Evolutionary conservation across 1,140 invertebrate genomes (phyloP), one percentile per base, ranked within the genome.

Genomic region (Polypedilum vanderplanki): DNA sequence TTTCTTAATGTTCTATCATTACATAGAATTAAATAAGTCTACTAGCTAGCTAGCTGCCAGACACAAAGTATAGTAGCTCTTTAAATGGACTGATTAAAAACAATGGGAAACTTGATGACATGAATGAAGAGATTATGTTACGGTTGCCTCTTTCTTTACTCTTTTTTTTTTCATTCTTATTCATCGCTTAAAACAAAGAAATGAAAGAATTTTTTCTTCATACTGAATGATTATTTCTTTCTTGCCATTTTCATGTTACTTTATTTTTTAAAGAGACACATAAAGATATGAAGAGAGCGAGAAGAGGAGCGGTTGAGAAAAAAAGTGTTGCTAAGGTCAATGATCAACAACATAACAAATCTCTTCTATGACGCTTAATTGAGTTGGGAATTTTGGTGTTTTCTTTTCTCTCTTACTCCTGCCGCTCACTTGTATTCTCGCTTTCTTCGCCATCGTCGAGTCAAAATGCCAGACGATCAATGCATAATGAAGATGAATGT

Each of bases 51-150:
- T 3, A 33, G 24, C 24, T 33, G 24, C 24, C 24, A 33, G 24
- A 33, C 24, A 33, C 24, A 33, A 33, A 33, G 5, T 33, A 33
- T 33, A 33, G 24, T 33, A 33, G 24, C 24, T 33, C 24, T 57
- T 57, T 57, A 57, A 57, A 57, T 57, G 46, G 46, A 57, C 46
- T 57, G 46, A 57, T 57, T 57, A 57, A 15, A 57, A 57, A 57
- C 46, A 57, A 57, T 57, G 46, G 46, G 46, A 57, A 57, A 57
- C 12, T n/a, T 57, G 46, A 57, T 57, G 46, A 57, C 46, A 57
- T 57, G 46, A 57, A 57, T 57, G 46, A 57, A 57, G 46, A 57
- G 46, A 57, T 57, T 57, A 57, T 57, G 46, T 57, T 57, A 57
- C 46, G 46, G 12, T 57, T 57, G 12, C 1, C n/a, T 57, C 46